These are phyloP conservation scores for Orchesella cincta DNA, from an alignment of 1,140 invertebrate genomes.

Conservation along the genomic window DNA sequence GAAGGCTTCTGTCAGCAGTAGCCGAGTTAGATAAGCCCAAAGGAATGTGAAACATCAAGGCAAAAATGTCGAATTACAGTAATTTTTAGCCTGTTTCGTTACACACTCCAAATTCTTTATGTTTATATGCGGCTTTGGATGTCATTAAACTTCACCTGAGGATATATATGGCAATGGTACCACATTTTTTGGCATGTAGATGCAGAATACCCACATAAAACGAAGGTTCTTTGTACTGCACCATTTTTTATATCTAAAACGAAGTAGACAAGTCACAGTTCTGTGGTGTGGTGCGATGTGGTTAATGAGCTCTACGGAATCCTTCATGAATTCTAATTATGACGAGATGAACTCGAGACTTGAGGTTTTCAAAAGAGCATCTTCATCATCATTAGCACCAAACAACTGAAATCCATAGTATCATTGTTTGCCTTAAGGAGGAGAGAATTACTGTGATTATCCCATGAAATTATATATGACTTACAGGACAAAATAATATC, in stretches of 20 bases:
- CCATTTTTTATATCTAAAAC: neutral
- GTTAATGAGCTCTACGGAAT: neutral
- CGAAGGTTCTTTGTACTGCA: neutral
- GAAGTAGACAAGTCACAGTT: neutral
- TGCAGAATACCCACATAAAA: neutral
- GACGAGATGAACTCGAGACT: neutral
- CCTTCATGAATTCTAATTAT: neutral
- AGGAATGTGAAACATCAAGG: too few relatives aligned
- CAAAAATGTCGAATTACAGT: too few relatives aligned
- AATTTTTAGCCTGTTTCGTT: too few relatives aligned
- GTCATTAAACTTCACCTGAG: conserved; percentile 27
- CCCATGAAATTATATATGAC: neutral
- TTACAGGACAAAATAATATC: neutral
- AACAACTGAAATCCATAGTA: neutral
- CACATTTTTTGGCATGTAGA: neutral
- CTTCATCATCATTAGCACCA: neutral
- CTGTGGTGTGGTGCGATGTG: neutral
- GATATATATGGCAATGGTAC: neutral
- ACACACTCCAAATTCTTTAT: too few relatives aligned
- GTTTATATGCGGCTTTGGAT: neutral
- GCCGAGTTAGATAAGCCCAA: too few relatives aligned
- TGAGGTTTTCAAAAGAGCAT: neutral
- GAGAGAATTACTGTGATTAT: neutral
- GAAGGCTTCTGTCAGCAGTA: too few relatives aligned
- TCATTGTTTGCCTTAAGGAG: neutral